phyloP scores from a whole-genome alignment of 2,888 invertebrate genomes.

The Crocallis elinguaria region DNA sequence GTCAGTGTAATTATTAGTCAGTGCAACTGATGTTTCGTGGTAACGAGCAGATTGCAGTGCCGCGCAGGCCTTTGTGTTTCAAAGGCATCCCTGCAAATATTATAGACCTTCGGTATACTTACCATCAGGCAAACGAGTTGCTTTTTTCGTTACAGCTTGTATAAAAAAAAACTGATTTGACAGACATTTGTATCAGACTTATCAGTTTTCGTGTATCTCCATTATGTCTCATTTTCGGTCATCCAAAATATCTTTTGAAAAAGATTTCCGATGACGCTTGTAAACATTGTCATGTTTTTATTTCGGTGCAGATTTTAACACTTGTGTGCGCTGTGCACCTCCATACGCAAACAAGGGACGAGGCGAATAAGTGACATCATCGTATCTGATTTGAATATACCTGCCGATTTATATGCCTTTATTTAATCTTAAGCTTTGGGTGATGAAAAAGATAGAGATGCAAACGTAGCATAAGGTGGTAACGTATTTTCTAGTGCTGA shows the following conservation, averaged over 20 bases:
- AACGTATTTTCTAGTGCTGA: too few relatives aligned
- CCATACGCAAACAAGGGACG: conserved; percentile 55
- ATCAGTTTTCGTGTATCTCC: conserved; percentile 40
- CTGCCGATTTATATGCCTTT: conserved; percentile 42
- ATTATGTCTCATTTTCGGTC: conserved; percentile 25
- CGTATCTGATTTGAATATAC: conserved; percentile 44
- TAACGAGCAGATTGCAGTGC: too few relatives aligned
- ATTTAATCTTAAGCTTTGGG: conserved; percentile 1
- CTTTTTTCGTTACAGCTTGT: too few relatives aligned
- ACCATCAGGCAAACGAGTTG: too few relatives aligned
- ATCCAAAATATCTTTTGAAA: conserved; percentile 28
- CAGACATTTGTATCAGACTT: conserved; percentile 15
- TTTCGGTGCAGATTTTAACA: conserved; percentile 56
- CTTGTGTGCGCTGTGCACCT: conserved; percentile 51
- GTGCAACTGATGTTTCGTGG: too few relatives aligned
- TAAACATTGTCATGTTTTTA: conserved; percentile 70
- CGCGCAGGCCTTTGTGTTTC: too few relatives aligned
- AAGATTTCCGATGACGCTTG: conserved; percentile 54
- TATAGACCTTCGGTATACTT: too few relatives aligned
- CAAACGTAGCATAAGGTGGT: too few relatives aligned
- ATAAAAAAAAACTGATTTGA: conserved; percentile 17
- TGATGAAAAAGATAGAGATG: too few relatives aligned
- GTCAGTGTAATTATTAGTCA: too few relatives aligned
- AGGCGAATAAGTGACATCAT: conserved; percentile 70
- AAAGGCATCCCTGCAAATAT: too few relatives aligned